These are phyloP conservation scores for Scopus umbretta DNA, from an alignment of 2,113 vertebrate genomes.

Conservation along the genomic window DNA sequence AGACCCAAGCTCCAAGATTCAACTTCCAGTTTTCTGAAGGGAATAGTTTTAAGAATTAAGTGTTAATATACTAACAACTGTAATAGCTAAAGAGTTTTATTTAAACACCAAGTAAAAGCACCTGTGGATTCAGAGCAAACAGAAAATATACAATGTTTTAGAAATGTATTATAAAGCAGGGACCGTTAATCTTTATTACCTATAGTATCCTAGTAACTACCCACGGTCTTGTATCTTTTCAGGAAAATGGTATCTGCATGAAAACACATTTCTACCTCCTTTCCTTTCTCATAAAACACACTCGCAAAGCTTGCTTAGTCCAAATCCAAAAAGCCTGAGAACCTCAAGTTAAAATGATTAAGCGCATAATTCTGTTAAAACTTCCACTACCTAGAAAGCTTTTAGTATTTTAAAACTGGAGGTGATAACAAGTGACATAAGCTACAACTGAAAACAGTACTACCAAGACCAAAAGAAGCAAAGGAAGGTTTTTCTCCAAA, in stretches of 20 bases:
- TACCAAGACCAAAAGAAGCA: background rate
- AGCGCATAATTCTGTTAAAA: background rate
- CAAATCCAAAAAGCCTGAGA: background rate
- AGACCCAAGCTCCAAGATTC: background rate
- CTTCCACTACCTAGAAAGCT: background rate
- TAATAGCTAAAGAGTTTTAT: background rate
- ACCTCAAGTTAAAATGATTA: background rate
- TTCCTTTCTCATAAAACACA: background rate
- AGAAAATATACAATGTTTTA: background rate
- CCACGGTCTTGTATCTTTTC: background rate
- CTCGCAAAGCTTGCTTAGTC: background rate
- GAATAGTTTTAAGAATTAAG: background rate
- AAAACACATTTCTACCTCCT: background rate
- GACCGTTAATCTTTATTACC: background rate
- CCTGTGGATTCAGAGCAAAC: background rate
- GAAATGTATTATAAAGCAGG: background rate
- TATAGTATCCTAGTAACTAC: background rate
- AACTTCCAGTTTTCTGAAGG: background rate
- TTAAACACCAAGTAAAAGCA: background rate
- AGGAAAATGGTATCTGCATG: background rate
- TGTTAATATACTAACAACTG: background rate
- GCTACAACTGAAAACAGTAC: background rate
- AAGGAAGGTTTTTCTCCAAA: background rate
- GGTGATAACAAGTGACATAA: background rate
- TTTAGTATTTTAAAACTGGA: background rate